Base-by-base conservation (phyloP, 2,797 vertebrate species). In the Adrianichthys oophorus region DNA sequence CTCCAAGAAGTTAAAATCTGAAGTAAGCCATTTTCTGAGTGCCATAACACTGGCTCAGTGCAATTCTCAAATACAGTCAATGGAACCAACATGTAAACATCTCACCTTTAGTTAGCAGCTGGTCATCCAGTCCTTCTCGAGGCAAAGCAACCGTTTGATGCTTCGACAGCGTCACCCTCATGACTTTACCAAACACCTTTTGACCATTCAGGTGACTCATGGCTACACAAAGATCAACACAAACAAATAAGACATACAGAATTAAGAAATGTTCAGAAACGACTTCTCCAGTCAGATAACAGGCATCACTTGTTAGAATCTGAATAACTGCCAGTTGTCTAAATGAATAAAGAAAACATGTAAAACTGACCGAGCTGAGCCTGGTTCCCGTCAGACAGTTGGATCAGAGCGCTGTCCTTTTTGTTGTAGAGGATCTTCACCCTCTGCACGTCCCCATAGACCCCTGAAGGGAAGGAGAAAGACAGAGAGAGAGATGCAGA, bases 341-440 rank as follows among this genome's bases (percentile, higher is more conserved):
- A 13, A 19, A 21, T 0, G 12, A 19, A 46, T 21, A 14, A 21
- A 4, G 44, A 12, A 2, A 7, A n/a, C 44, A 21, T 15, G 44
- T 10, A 46, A 13, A 46, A 81, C 94, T 94, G 91, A 99, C 97
- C 95, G 48, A 99, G 93, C 62, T 99, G 97, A 55, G 97, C 97
- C 79, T 98, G 97, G 91, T 98, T 98, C 68, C 94, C 95, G 68
- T 99, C 96, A 23, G 96, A 95, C 92, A 98, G 92, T 88, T 99
- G 97, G 89, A 99, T 98, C 65, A 99, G 94, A 83, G 97, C 97
- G 60, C 96, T 98, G 94, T 99, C 97, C 90, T 99, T 99, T 87
- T 99, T 99, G 91, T 99, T 99, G 93, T 96, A 99, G 72, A 99
- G 94, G 90, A 99, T 98, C 93, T 99, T 99, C 93, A 99, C 97